Percentiles rank a stretch among this genome's conserved stretches.
Conservation (phyloP, 2,113 vertebrate species). For the Megaceryle maxima region DNA sequence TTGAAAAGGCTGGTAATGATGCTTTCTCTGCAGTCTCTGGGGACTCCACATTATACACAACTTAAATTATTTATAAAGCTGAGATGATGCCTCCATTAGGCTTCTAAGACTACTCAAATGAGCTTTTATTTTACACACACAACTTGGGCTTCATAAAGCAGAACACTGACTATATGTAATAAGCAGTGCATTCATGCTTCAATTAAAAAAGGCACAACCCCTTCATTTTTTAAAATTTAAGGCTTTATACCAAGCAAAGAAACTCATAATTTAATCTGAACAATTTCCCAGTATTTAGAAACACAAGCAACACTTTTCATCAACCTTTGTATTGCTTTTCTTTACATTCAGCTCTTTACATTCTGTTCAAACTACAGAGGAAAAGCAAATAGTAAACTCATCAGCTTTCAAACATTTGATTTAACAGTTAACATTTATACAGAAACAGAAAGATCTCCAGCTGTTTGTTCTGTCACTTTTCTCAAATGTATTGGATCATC, state of each 20-base stretch:
- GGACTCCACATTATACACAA: slow-evolving; percentile 93
- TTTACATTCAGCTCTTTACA: background rate
- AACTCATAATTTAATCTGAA: background rate
- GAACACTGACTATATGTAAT: slow-evolving; percentile 16
- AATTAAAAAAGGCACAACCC: background rate
- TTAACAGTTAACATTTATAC: slow-evolving; percentile 15
- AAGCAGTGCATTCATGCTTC: background rate
- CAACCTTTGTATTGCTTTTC: background rate
- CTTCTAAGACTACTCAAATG: slow-evolving; percentile 82
- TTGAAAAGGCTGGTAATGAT: slow-evolving; percentile 98
- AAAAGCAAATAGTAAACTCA: background rate
- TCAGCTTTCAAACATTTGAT: background rate
- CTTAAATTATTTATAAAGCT: slow-evolving; percentile 99
- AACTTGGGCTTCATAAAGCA: slow-evolving; percentile 53
- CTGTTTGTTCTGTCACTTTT: slow-evolving; percentile 7
- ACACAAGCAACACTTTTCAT: background rate
- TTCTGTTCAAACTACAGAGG: background rate
- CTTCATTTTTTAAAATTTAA: background rate
- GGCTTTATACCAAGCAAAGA: background rate
- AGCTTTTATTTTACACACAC: slow-evolving; percentile 74
- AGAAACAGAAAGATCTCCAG: background rate
- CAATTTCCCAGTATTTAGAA: background rate
- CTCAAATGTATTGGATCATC: slow-evolving; percentile 28
- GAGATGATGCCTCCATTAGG: slow-evolving; percentile 95
- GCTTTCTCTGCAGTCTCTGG: slow-evolving; percentile 90